Percentiles rank a stretch among this genome's conserved stretches.
Conservation (phyloP, 1,140 invertebrate species). For the Microplitis demolitor region DNA sequence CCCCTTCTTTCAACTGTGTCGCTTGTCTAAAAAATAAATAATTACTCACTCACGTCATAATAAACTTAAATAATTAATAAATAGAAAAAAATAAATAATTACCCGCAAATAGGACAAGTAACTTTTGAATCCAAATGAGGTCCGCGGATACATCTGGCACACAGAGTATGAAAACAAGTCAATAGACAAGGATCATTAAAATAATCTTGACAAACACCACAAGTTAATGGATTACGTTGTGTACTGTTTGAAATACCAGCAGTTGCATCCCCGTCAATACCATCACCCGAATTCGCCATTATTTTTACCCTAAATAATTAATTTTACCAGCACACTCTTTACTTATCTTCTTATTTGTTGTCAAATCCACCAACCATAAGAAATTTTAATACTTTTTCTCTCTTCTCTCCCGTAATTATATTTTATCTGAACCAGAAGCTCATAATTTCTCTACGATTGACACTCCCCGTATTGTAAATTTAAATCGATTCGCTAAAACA, state of each 20-base stretch:
- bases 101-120: constrained; percentile 72
- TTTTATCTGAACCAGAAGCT: too few species aligned
- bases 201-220: constrained; percentile 71
- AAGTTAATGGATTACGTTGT: constrained; percentile 67
- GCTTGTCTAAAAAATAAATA: constrained; percentile 59
- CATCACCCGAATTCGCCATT: constrained; percentile 47
- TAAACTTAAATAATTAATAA: neutral
- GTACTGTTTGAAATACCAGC: constrained; percentile 43
- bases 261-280: constrained; percentile 26
- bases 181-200: constrained; percentile 72
- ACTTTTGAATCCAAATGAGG: constrained; percentile 67
- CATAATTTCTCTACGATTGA: too few species aligned
- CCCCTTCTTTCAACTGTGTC: constrained; percentile 67
- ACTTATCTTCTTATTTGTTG: too few species aligned
- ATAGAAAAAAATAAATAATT: constrained; percentile 28
- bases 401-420: too few species aligned
- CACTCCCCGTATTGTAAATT: too few species aligned
- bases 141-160: constrained; percentile 67
- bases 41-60: too few species aligned
- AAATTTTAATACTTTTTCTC: too few species aligned
- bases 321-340: neutral
- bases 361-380: too few species aligned
- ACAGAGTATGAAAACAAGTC: constrained; percentile 73
- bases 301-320: neutral
- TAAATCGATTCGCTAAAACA: too few species aligned